Base-by-base conservation (phyloP, 2,888 invertebrate genomes). In the Dendrolimus pini region DNA sequence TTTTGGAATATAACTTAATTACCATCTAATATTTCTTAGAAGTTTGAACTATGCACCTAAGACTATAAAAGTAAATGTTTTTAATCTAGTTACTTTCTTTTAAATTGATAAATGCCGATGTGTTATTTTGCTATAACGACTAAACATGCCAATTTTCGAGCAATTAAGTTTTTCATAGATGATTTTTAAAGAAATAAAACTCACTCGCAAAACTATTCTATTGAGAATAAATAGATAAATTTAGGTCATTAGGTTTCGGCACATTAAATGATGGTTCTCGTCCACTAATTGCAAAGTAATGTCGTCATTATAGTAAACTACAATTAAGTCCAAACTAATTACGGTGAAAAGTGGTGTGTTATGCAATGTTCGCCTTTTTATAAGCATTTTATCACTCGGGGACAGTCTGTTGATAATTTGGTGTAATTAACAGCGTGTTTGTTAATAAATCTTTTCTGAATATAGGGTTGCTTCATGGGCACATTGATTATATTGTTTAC, bases 381-480 rank as follows among this genome's bases (percentile, higher is more conserved):
- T 85, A 70, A 72, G 64, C 82, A 83, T 85, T 86, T 86, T 82
- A 80, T 82, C 80, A 83, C 75, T 65, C 64, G 72, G 71, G 72
- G 78, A 80, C 82, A 77, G 81, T 80, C 75, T 75, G 76, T 72
- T 76, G 76, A 75, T 83, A 81, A 85, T 84, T 80, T 47, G 72
- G 66, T 62, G 79, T 77, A 86, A 89, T 86, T 87, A 85, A 75
- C 75, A 69, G 73, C 77, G 71, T 80, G 77, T 74, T 75, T 78
- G 71, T 73, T 75, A 72, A 69, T 74, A 70, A 73, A 71, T 68
- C 71, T 63, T 65, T 60, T 66, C 47, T 47, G 9, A 12, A 47
- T 47, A 47, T 47, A 47, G 47, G 47, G 47, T 47, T 47, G 47
- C 30, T 30, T 30, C 6, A 30, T 30, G 30, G 0, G 6, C 30